Conservation (phyloP, 1,140 invertebrate species). For the Pogonomyrmex barbatus region DNA sequence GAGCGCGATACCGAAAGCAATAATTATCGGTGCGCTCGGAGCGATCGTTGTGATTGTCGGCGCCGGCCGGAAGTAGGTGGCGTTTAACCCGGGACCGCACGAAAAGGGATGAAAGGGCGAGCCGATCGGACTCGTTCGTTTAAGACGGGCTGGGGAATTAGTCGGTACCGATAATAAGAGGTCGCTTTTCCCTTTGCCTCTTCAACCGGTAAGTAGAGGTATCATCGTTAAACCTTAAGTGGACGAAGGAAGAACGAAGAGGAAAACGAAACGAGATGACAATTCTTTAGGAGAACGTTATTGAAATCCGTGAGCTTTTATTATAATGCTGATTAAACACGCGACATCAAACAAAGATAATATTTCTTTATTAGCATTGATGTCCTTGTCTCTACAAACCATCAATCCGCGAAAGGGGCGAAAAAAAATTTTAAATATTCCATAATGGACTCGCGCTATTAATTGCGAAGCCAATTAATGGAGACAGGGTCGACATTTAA, state of each 20-base stretch:
- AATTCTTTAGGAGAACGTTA: conserved; percentile 8
- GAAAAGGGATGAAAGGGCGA: conserved; percentile 68
- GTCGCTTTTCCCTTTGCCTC: conserved; percentile 56
- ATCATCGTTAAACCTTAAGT: neutral
- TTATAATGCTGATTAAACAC: conserved; percentile 5
- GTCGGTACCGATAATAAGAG: conserved; percentile 69
- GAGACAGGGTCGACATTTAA: neutral
- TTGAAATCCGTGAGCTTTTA: neutral
- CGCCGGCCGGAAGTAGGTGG: conserved; percentile 76
- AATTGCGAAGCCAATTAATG: neutral
- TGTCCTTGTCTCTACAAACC: neutral
- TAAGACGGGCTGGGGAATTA: conserved; percentile 69
- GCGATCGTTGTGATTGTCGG: conserved; percentile 64
- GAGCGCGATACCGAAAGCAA: conserved; percentile 66
- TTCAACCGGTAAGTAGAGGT: conserved; percentile 5
- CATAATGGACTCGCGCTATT: neutral
- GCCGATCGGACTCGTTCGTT: conserved; percentile 35
- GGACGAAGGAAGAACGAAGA: conserved; percentile 34
- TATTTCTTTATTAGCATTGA: neutral
- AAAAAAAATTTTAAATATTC: conserved; percentile 13
- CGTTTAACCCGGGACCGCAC: conserved; percentile 55
- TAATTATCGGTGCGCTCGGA: conserved; percentile 74
- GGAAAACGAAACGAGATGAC: conserved; percentile 39
- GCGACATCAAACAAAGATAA: neutral
- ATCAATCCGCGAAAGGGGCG: neutral